These are phyloP conservation scores for Drosophila yooni DNA, from an alignment of 2,888 invertebrate genomes.

Conservation along the genomic window DNA sequence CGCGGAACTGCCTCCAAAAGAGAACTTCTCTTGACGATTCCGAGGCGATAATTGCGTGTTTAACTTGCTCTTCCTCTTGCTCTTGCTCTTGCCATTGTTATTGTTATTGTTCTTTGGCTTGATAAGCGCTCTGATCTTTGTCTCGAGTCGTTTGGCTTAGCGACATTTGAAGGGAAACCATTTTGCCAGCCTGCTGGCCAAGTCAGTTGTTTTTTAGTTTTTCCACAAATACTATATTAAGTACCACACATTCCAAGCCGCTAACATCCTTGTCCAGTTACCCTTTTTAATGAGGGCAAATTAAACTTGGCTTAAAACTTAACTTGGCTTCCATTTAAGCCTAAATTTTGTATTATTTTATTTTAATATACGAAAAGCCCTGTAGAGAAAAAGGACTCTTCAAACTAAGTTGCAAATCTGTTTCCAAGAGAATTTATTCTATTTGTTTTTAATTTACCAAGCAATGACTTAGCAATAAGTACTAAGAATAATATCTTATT, in stretches of 20 bases:
- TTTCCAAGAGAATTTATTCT: not conserved
- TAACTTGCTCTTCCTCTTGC: slow-evolving; percentile 36
- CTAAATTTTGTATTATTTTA: no score
- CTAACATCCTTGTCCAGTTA: not conserved
- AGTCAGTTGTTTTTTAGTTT: not conserved
- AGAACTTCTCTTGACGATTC: slow-evolving; percentile 44
- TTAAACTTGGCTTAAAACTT: not conserved
- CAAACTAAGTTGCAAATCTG: not conserved
- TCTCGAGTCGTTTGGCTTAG: slow-evolving; percentile 20
- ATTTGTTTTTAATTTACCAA: not conserved
- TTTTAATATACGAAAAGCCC: not conserved
- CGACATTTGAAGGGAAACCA: slow-evolving; percentile 16
- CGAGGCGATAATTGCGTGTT: slow-evolving; percentile 74
- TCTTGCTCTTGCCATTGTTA: slow-evolving; percentile 7
- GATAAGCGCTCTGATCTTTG: slow-evolving; percentile 55
- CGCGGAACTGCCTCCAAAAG: slow-evolving; percentile 57
- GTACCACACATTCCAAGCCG: not conserved
- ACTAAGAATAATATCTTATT: not conserved
- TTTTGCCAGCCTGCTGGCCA: slow-evolving; percentile 8
- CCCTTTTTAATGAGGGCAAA: not conserved
- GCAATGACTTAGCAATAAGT: not conserved
- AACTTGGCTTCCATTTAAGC: not conserved
- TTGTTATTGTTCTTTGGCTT: slow-evolving; percentile 17
- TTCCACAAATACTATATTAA: not conserved
- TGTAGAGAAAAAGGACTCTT: not conserved